A percentile compares a stretch with the other conserved stretches of the same genome.
Evolutionary conservation across 1,140 invertebrate genomes (phyloP).

Genomic region (Diuraphis noxia): DNA sequence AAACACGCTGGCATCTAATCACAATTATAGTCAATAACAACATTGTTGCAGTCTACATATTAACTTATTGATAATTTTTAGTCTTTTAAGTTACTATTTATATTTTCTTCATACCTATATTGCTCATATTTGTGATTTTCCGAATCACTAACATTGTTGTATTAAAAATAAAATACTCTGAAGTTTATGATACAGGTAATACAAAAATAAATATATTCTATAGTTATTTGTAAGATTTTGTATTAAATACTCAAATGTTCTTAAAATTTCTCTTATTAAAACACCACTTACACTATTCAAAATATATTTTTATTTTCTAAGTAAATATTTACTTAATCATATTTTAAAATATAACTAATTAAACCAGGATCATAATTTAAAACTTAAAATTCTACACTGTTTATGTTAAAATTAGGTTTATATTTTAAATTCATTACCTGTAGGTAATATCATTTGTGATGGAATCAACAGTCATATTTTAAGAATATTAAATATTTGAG

Average conservation of each 20-base stretch:
- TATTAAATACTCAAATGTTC: neutral
- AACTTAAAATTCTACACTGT: neutral
- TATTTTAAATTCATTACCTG: neutral
- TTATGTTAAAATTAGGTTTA: neutral
- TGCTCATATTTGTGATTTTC: neutral
- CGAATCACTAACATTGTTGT: neutral
- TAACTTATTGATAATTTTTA: constrained; percentile 5
- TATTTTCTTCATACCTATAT: neutral
- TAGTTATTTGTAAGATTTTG: neutral
- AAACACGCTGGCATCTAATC: neutral
- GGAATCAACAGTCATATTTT: neutral
- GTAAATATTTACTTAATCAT: neutral
- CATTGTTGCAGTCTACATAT: neutral
- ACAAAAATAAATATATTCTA: neutral
- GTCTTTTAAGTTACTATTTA: neutral
- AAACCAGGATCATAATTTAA: neutral
- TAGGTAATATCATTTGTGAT: neutral
- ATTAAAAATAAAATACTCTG: neutral
- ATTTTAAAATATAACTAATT: neutral
- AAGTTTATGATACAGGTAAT: neutral
- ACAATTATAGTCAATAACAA: neutral
- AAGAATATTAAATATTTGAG: neutral
- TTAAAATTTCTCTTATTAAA: neutral
- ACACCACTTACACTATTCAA: neutral
- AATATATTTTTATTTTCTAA: no score